Conservation (phyloP, 2,888 invertebrate genomes). For the Diaprepes abbreviatus region DNA sequence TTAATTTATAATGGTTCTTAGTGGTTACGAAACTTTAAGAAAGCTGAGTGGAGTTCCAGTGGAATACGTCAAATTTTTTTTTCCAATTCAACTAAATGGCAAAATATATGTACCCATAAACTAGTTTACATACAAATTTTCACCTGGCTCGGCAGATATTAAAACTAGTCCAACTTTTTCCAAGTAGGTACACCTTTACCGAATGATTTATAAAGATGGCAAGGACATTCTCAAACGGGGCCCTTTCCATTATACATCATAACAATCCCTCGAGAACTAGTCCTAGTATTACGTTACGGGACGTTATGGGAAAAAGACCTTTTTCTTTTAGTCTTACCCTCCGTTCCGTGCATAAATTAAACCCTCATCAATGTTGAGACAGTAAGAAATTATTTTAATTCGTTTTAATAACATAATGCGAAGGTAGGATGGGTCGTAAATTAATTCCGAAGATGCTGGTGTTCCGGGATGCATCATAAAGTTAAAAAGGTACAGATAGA, state of each 20-base stretch:
- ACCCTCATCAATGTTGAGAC: slow-evolving; percentile 49
- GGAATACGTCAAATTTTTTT: background rate
- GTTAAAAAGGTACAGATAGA: slow-evolving; percentile 32
- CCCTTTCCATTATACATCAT: slow-evolving; percentile 18
- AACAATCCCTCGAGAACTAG: slow-evolving; percentile 27
- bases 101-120: slow-evolving; percentile 4
- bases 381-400: slow-evolving; percentile 44
- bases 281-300: slow-evolving; percentile 30
- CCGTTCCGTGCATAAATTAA: slow-evolving; percentile 33
- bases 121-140: background rate
- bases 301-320: slow-evolving; percentile 44
- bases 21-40: too few relatives aligned
- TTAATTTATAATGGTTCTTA: too few relatives aligned
- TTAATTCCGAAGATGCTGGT: slow-evolving; percentile 26
- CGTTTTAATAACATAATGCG: slow-evolving; percentile 34
- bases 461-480: slow-evolving; percentile 37
- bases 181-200: slow-evolving; percentile 25
- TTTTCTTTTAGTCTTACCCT: slow-evolving; percentile 30
- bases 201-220: slow-evolving; percentile 34
- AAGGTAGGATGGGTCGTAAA: slow-evolving; percentile 32
- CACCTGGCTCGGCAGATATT: slow-evolving; percentile 10
- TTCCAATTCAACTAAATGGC: background rate
- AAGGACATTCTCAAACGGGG: slow-evolving; percentile 25
- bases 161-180: slow-evolving; percentile 31
- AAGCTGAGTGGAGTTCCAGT: too few relatives aligned